Percentiles rank a stretch among this genome's conserved stretches.
Conservation (phyloP, 2,113 vertebrate genomes). For the Pseudorectes ferrugineus region DNA sequence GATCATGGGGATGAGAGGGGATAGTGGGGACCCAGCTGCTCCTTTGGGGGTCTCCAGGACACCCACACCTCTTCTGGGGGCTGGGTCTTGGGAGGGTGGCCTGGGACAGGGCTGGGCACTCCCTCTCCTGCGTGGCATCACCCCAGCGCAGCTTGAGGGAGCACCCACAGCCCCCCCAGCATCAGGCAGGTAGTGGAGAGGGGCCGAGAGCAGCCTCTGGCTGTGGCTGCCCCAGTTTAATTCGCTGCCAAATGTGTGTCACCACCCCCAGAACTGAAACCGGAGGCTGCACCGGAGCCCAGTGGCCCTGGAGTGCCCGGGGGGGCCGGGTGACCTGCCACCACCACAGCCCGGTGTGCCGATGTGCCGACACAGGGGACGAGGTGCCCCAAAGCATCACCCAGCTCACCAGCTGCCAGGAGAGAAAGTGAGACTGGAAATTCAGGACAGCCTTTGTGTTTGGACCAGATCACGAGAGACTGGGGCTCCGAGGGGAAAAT, state of each 20-base stretch:
- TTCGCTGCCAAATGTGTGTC: conserved; percentile 19
- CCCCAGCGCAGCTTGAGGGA: background rate
- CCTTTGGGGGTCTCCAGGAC: background rate
- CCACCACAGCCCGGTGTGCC: accelerated
- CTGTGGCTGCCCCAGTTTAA: conserved; percentile 35
- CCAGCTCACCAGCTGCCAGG: background rate
- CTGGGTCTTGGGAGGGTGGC: background rate
- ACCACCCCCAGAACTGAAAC: background rate
- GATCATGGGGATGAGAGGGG: background rate
- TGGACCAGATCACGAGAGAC: background rate
- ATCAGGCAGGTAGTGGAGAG: background rate
- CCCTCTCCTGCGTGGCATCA: background rate
- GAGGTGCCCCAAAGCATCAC: background rate
- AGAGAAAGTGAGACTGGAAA: conserved; percentile 27
- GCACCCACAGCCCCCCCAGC: background rate
- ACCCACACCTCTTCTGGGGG: background rate
- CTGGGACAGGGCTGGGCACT: accelerated
- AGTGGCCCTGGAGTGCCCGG: background rate
- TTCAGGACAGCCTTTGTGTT: conserved; percentile 53
- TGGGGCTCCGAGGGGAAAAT: background rate
- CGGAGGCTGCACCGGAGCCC: accelerated
- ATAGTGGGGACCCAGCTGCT: background rate
- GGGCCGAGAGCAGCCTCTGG: background rate
- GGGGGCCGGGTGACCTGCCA: background rate
- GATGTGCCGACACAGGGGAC: accelerated